Evolutionary conservation across 1,140 invertebrate species (phyloP), one percentile per base, ranked within the genome.

Genomic region (Trichomalopsis sarcophagae): DNA sequence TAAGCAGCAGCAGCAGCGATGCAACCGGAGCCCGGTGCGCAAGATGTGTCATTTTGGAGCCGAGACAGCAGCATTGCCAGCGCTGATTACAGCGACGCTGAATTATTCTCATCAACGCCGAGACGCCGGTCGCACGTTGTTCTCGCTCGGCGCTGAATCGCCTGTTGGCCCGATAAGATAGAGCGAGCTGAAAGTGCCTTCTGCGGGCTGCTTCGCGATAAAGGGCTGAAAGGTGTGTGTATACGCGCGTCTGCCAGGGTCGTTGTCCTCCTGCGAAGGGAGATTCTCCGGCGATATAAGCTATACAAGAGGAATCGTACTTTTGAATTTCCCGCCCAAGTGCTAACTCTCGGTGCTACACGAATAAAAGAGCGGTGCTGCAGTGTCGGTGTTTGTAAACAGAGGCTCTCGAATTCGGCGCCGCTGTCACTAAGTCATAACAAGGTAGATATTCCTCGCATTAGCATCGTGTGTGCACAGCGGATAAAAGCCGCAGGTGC

Each of bases 21-120:
- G 50, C 50, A 17, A 55, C 50, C 50, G 5, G 13, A 21, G 50
- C 17, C 1, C 47, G 2, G 47, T 50, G 47, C 47, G 7, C 17
- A n/a, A 21, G 21, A 62, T 62, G 55, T 62, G 55, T 62, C 55
- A 62, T 62, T 62, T 62, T 5, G 55, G 55, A 62, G 21, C 55
- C 3, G 21, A 4, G 55, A 17, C 13, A 10, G 5, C 50, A 55
- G 0, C 50, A 55, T 0, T 55, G 13, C 9, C 55, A 62, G 17
- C 5, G 17, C 2, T 14, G 55, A 5, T 62, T 17, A 62, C 5
- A 62, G 17, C 55, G 21, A 50, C 47, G 3, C 55, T n/a, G 55
- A n/a, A n/a, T 62, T 62, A n/a, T 62, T n/a, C 55, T 4, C 55
- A n/a, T 62, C 55, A 62, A 62, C 68, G 68, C 68, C 68, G 68